These are phyloP conservation scores for Acanthornis magna DNA, from an alignment of 2,797 vertebrate species.

Conservation along the genomic window DNA sequence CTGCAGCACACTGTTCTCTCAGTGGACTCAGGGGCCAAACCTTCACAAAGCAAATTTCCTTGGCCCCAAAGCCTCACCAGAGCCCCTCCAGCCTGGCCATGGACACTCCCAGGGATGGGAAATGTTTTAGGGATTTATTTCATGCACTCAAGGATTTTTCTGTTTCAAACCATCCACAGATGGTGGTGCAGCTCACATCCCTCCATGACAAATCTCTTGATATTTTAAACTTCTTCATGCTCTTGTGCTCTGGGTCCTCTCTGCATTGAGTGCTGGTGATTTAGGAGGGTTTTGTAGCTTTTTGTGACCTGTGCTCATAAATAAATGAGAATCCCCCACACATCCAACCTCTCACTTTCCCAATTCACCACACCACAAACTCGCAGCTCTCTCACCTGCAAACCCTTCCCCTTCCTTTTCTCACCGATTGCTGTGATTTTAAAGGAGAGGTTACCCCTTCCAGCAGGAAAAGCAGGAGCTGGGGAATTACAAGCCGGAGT, in stretches of 20 bases:
- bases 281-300: not conserved
- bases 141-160: not conserved
- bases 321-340: not conserved
- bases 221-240: not conserved
- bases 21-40: not conserved
- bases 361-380: not conserved
- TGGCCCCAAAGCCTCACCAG: not conserved
- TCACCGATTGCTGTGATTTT: not conserved
- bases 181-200: not conserved
- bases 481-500: constrained; percentile 30
- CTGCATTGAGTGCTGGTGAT: not conserved
- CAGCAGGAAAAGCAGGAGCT: constrained; percentile 8
- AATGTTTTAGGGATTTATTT: not conserved
- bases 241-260: not conserved
- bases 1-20: not conserved
- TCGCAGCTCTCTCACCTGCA: not conserved
- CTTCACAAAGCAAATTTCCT: not conserved
- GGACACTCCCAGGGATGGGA: not conserved
- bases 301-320: too few species aligned
- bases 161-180: not conserved
- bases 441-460: constrained; percentile 39
- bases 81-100: not conserved
- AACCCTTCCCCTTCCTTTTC: not conserved
- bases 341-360: not conserved
- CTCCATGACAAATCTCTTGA: not conserved